A percentile compares a stretch with the other conserved stretches of the same genome.
Conservation (phyloP, 2,113 vertebrate genomes). For the Cyanoramphus novaezelandiae region DNA sequence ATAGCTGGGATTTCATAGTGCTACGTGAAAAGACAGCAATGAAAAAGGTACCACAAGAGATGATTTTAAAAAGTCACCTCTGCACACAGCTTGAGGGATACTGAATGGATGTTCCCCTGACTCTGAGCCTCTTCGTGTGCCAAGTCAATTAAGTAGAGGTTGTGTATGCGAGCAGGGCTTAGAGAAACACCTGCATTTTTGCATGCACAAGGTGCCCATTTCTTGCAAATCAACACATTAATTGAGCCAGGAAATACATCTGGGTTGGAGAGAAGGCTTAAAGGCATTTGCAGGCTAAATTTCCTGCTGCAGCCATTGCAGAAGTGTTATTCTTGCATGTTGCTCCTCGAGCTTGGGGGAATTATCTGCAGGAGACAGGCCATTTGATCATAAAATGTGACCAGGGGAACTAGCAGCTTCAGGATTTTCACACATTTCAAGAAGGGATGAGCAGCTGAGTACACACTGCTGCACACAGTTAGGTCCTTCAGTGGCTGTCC, state of each 20-base stretch:
- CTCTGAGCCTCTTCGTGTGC: not conserved
- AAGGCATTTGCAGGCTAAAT: not conserved
- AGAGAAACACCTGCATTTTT: not conserved
- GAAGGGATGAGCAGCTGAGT: not conserved
- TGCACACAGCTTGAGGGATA: not conserved
- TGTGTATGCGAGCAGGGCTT: fast-evolving
- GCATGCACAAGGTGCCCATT: not conserved
- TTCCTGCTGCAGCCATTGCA: not conserved
- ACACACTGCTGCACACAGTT: not conserved
- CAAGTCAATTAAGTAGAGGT: not conserved
- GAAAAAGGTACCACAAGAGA: not conserved
- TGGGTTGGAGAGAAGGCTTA: not conserved
- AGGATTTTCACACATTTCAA: not conserved
- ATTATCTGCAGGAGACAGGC: not conserved
- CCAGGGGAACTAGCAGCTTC: not conserved
- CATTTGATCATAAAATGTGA: fast-evolving
- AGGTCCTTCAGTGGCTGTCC: not conserved
- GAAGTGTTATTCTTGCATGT: not conserved
- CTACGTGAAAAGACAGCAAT: not conserved
- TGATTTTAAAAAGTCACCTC: not conserved
- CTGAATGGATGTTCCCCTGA: not conserved
- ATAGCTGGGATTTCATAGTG: not conserved
- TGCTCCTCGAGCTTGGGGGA: not conserved
- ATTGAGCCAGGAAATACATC: not conserved
- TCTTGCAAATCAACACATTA: not conserved